Conservation (phyloP, 1,140 invertebrate genomes). For the Micrasema minimum region DNA sequence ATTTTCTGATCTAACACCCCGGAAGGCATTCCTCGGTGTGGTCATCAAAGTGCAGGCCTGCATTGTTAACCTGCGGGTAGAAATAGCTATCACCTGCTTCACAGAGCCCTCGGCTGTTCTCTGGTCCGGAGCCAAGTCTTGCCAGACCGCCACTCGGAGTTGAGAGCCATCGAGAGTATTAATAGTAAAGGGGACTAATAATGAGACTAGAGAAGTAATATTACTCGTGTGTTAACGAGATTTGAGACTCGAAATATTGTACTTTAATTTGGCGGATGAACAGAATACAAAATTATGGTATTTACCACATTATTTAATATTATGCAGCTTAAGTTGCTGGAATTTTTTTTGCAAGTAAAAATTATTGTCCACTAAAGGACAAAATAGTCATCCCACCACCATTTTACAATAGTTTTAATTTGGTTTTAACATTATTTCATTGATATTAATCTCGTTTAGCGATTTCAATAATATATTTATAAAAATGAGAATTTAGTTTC, state of each 20-base stretch:
- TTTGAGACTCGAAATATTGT: neutral
- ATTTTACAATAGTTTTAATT: too few relatives aligned
- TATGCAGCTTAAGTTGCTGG: neutral
- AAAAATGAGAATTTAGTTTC: too few relatives aligned
- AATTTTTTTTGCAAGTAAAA: neutral
- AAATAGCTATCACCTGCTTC: conserved; percentile 32
- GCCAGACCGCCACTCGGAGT: neutral
- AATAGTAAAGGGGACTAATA: neutral
- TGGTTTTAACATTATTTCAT: too few relatives aligned
- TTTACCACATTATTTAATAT: neutral
- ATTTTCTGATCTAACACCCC: neutral
- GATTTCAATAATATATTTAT: too few relatives aligned
- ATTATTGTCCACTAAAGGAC: neutral
- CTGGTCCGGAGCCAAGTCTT: conserved; percentile 22
- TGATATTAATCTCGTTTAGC: too few relatives aligned
- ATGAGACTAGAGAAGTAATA: too few relatives aligned
- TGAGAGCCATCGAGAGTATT: conserved; percentile 7
- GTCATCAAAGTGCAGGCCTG: neutral
- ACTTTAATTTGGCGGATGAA: neutral
- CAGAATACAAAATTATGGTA: neutral
- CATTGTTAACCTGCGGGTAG: conserved; percentile 36
- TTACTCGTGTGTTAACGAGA: too few relatives aligned
- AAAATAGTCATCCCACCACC: too few relatives aligned
- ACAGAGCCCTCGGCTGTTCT: neutral
- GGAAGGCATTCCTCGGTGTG: conserved; percentile 19